Evolutionary conservation across 2,797 vertebrate genomes (phyloP), one percentile per base, ranked within the genome.

Genomic region (Trematomus bernacchii): DNA sequence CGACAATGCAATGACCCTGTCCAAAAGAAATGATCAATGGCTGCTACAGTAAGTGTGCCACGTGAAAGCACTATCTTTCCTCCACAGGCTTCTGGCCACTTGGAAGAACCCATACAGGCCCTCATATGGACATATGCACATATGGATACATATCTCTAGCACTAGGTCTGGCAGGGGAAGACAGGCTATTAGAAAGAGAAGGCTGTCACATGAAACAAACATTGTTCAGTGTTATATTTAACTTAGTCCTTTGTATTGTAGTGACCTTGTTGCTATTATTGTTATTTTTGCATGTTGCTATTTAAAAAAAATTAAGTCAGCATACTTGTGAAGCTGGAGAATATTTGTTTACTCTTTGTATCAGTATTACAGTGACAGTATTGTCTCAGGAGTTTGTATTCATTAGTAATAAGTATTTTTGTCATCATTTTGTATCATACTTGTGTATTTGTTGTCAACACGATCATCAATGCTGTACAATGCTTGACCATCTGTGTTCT

Each of bases 331-430:
- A 84, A 73, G 59, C 66, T 27, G 87, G 80, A 86, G 84, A 78
- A 79, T 71, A 77, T 83, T 83, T 87, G 89, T 93, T 93, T 90
- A 90, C 90, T 91, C 77, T 87, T 70, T 76, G 86, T 91, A 85
- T 92, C 90, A 79, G 92, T 93, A 92, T 93, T 91, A 89, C 88
- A 90, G 91, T 93, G 88, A 84, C 90, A 84, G 88, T 93, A 88
- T 93, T 80, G 91, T 93, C 91, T 93, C 93, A 93, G 93, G 92
- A 94, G 90, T 91, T 91, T 82, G 89, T 92, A 88, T 89, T 86
- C 80, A 77, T 62, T 86, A 83, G 86, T 27, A 27, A 5, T 27
- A 81, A 79, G 85, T 90, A 80, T 65, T 58, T 83, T 92, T 91
- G 75, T 87, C 81, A 72, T 80, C 80, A 61, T 37, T 86, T 92